These are phyloP conservation scores for Agriopis aurantiaria DNA, from an alignment of 2,888 invertebrate genomes.

Conservation along the genomic window DNA sequence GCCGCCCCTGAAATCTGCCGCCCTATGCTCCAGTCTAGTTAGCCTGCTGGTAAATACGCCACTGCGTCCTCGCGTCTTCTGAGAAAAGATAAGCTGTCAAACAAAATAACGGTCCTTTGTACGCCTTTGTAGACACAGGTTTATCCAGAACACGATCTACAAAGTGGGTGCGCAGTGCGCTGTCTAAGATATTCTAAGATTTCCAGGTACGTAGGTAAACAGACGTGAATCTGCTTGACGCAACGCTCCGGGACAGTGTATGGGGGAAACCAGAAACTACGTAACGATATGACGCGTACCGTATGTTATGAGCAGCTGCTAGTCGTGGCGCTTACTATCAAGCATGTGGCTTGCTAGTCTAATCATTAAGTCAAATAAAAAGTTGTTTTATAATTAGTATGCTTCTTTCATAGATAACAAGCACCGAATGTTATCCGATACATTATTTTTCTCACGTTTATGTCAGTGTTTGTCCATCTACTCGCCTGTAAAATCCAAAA, in stretches of 20 bases:
- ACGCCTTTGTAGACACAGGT: slow-evolving; percentile 9
- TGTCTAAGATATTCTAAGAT: slow-evolving; percentile 12
- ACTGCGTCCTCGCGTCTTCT: not conserved
- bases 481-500: too few relatives aligned
- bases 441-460: too few relatives aligned
- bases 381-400: too few relatives aligned
- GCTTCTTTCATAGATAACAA: too few relatives aligned
- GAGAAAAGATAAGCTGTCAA: slow-evolving; percentile 14
- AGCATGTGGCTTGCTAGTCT: too few relatives aligned
- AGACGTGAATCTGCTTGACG: not conserved
- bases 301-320: not conserved
- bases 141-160: slow-evolving; percentile 1
- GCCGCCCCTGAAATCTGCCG: too few relatives aligned
- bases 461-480: too few relatives aligned
- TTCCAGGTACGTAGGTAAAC: not conserved
- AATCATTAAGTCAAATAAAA: too few relatives aligned
- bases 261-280: not conserved
- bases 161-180: slow-evolving; percentile 4
- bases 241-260: not conserved
- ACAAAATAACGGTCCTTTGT: slow-evolving; percentile 17
- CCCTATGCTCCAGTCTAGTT: too few relatives aligned
- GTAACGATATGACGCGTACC: not conserved
- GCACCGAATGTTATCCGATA: too few relatives aligned
- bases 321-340: too few relatives aligned
- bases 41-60: too few relatives aligned